Base-by-base conservation (phyloP, 1,140 invertebrate species). In the Atta cephalotes region DNA sequence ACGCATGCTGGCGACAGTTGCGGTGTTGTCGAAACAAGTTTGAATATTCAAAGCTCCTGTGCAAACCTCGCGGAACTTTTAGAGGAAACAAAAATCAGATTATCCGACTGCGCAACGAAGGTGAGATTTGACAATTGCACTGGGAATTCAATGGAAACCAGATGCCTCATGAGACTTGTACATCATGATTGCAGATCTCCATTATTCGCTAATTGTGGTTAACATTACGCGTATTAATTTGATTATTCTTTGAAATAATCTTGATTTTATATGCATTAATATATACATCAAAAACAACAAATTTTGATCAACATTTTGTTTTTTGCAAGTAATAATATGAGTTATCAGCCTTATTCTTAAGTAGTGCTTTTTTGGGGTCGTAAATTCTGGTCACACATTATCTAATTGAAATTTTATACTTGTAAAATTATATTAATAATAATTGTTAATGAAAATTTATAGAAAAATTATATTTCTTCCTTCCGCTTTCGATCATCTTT, bases 11-110 rank as follows among this genome's bases (percentile, higher is more conserved):
- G 31, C 45, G 71, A 82, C 77, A 70, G 53, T 82, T 66, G 66
- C 60, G 28, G 25, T 53, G 78, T 87, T 87, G 88, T 87, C 84
- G 66, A 89, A 87, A 81, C 85, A 90, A 85, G 78, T 76, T 88
- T 90, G 85, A 87, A 90, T 90, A 87, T 90, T 89, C 89, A 90
- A 77, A 81, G 51, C 45, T 60, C 12, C 31, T 39, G n/a, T n/a
- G 76, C 71, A 81, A 63, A 85, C 60, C 58, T 56, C 21, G 35
- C 18, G 31, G 31, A 86, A 78, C 68, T 85, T 78, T 31, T 35
- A 68, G 62, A 45, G 85, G 53, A 53, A 85, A 71, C 81, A 90
- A 87, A 90, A 88, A 88, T 87, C 72, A 35, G 68, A 90, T 90
- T 88, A 87, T 84, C 49, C 49, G 49, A 25, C 60, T 25, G 18